Evolutionary conservation across 2,113 vertebrate species (phyloP), one percentile per base, ranked within the genome.

Genomic region (Fulmarus glacialis): DNA sequence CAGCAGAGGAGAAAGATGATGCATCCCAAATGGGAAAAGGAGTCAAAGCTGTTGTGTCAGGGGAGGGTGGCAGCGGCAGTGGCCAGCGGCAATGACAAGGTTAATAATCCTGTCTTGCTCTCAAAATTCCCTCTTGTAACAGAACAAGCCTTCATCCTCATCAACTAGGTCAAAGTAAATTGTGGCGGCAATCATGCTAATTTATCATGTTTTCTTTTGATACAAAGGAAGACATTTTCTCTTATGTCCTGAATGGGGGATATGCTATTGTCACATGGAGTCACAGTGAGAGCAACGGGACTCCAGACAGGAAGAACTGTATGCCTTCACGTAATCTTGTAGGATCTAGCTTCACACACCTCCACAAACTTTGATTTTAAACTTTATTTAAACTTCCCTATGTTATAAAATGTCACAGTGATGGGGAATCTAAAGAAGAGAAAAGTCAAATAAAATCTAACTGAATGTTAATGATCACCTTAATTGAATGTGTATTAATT

Each of bases 41-140:
- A 86, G 34, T 11, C 0, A 1, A 48, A 90, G 24, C 42, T 62
- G 4, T 30, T 30, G 8, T 11, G 12, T 26, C 15, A 36, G 32
- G 22, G 19, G 26, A 80, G 9, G 12, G 32, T 17, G 17, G 15
- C 15, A 30, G 38, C 11, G 38, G 38, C 38, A 40, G 40, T 40
- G 40, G n/a, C 19, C 47, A 42, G 30, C 1, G 1, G 14, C 6
- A 34, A 8, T 2, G n/a, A n/a, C 16, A 36, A 67, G 4, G 17
- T 50, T 56, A 67, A 47, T 26, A 80, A 79, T 26, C 15, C 62
- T 12, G 4, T 15, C 38, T 74, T 1, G 0, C 12, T 32, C 43
- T 23, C n/a, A 86, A 24, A 80, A 86, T 14, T 67, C 40, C 21
- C 9, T 79, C 60, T 50, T 53, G 24, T 7, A 71, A 71, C 9